Conservation (phyloP, 2,888 invertebrate species). For the Eustalomyia histrio region DNA sequence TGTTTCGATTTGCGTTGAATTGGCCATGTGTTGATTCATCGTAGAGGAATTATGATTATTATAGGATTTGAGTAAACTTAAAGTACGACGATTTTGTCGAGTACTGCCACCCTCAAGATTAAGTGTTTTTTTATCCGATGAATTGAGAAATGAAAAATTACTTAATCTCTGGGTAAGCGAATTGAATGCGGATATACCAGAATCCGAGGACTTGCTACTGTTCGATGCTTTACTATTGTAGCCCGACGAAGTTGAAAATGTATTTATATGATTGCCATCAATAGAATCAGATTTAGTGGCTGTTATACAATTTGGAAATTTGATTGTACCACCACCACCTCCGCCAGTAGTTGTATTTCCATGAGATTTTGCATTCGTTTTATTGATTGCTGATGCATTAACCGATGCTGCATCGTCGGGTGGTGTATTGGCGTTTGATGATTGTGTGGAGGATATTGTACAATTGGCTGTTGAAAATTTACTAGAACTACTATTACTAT, state of each 20-base stretch:
- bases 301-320: conserved; percentile 78
- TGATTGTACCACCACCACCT: conserved; percentile 69
- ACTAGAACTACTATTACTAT: conserved; percentile 77
- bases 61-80: conserved; percentile 78
- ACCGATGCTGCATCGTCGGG: conserved; percentile 72
- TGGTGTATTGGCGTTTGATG: conserved; percentile 75
- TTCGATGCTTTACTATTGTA: conserved; percentile 76
- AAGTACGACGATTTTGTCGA: conserved; percentile 77
- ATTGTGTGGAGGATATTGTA: conserved; percentile 78
- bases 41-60: conserved; percentile 77
- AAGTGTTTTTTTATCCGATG: conserved; percentile 77
- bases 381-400: conserved; percentile 53
- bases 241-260: conserved; percentile 71
- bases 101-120: conserved; percentile 70
- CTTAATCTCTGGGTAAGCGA: conserved; percentile 86
- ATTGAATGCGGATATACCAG: conserved; percentile 80
- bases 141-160: conserved; percentile 85
- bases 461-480: conserved; percentile 80
- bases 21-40: conserved; percentile 60
- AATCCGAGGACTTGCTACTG: conserved; percentile 76
- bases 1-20: conserved; percentile 59
- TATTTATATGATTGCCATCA: conserved; percentile 70
- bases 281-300: conserved; percentile 76
- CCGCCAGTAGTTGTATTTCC: conserved; percentile 71
- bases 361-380: conserved; percentile 70